Percentiles rank a stretch among this genome's conserved stretches.
Evolutionary conservation across 2,888 invertebrate genomes (phyloP).

Genomic region (Calliphora vomitoria): DNA sequence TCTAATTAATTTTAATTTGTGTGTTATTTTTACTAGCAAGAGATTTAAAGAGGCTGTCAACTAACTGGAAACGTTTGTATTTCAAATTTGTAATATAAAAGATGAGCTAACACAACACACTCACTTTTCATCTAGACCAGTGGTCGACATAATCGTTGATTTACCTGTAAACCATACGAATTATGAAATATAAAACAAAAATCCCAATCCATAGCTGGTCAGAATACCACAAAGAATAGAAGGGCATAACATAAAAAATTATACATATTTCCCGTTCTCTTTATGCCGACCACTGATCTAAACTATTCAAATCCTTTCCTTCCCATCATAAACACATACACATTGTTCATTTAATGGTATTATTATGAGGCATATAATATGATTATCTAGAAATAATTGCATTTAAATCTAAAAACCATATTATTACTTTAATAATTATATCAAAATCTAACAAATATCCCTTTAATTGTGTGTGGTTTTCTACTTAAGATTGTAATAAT

Average conservation of each 20-base stretch:
- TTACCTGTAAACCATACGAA: too few species aligned
- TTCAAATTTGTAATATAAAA: not conserved
- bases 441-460: not conserved
- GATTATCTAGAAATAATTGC: not conserved
- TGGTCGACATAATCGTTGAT: too few species aligned
- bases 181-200: too few species aligned
- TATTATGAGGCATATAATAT: not conserved
- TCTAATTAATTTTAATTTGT: not conserved
- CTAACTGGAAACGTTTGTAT: not conserved
- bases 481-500: conserved; percentile 11
- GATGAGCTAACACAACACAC: too few species aligned
- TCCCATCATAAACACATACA: not conserved
- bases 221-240: too few species aligned
- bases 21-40: not conserved
- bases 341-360: not conserved
- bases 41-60: not conserved
- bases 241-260: too few species aligned
- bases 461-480: conserved; percentile 35
- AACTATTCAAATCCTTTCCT: not conserved
- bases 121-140: too few species aligned
- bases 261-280: too few species aligned
- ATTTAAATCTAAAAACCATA: conserved; percentile 4
- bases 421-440: conserved; percentile 21
- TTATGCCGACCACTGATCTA: too few species aligned
- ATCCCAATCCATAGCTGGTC: too few species aligned